Evolutionary conservation across 2,888 invertebrate species (phyloP), one percentile per base, ranked within the genome.

Genomic region (Cylloceria caligata): DNA sequence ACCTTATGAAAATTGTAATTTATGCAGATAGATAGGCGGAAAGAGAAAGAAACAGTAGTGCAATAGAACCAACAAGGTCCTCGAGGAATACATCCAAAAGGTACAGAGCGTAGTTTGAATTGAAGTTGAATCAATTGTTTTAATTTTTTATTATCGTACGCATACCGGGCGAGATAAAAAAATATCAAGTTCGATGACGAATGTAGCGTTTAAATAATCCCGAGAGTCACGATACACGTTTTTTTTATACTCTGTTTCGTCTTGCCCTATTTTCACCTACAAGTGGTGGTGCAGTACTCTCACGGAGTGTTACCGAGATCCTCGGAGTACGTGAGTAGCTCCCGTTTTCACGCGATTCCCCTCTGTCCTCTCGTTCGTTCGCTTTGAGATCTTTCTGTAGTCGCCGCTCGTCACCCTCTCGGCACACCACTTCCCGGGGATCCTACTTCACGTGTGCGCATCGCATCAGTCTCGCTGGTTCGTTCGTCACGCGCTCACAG

Each of bases 401-500:
- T 73, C 39, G 42, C 69, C 78, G 73, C 27, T 42, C 16, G 30
- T 60, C 60, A 34, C 16, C 34, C 49, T 65, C 52, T 71, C 57
- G 49, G 13, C 42, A 62, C 34, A 39, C 42, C 64, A 64, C 64
- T 62, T 67, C n/a, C 30, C 30, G 13, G 45, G 52, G 64, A 19
- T 42, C 68, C 62, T 6, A 67, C 62, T 69, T 27, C 34, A 64
- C 49, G 60, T 73, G 74, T 74, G 79, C 34, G 64, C 55, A 71
- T 57, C 42, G 69, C 74, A 78, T 78, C 73, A 71, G 73, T 74
- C 78, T 74, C 81, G 77, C 81, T 69, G 68, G 78, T 78, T 78
- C 77, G 64, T 81, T 81, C 78, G 68, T 60, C 74, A 64, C 81
- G 73, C 78, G 77, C 78, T 78, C 73, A 64, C 69, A 74, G 77